phyloP scores from a whole-genome alignment of 2,797 vertebrate species.

The Halcyon leucocephala region DNA sequence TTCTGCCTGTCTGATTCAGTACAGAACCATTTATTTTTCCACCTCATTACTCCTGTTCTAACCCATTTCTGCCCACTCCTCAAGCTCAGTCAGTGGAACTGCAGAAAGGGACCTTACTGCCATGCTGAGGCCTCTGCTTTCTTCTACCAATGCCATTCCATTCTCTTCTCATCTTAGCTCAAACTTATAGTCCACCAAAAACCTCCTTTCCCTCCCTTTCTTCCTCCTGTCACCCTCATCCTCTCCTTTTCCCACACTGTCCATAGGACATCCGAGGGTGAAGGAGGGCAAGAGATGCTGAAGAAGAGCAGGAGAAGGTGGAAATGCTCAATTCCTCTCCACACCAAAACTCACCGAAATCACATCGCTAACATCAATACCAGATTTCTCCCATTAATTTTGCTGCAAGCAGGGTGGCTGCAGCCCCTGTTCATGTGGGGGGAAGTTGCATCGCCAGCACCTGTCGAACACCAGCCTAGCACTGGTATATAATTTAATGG shows the following conservation, averaged over 20 bases:
- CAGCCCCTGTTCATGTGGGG: neutral
- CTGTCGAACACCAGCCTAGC: neutral
- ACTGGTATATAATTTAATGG: constrained; percentile 61
- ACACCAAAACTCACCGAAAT: neutral
- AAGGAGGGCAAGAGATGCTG: neutral
- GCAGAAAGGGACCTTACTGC: neutral
- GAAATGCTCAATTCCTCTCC: neutral
- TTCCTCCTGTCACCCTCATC: neutral
- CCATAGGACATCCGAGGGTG: neutral
- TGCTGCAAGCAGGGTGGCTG: neutral
- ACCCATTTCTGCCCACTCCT: neutral
- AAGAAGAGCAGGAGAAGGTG: neutral
- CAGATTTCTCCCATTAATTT: neutral
- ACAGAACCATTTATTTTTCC: neutral
- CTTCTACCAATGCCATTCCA: neutral
- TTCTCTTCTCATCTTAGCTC: neutral
- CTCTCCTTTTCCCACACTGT: neutral
- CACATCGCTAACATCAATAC: neutral
- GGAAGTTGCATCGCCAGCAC: constrained; percentile 56
- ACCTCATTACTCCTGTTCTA: neutral
- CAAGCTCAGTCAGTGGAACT: neutral
- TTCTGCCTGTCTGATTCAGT: neutral
- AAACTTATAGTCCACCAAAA: neutral
- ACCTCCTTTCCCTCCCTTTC: neutral
- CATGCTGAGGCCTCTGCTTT: accelerated